Base-by-base conservation (phyloP, 2,113 vertebrate species). In the Smithornis capensis region DNA sequence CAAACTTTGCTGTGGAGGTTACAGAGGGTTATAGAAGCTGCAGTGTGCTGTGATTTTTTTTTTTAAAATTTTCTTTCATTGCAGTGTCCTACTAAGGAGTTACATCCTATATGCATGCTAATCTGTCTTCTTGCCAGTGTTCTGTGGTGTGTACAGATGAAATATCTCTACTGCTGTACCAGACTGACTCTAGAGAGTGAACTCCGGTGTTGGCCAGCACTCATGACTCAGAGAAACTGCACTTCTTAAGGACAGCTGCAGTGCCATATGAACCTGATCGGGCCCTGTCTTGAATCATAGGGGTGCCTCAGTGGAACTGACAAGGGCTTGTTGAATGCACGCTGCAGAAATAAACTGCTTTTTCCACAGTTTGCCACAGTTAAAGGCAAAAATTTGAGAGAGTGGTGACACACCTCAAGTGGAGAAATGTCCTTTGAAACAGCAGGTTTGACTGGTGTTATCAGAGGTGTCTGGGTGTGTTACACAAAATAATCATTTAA, bases 401-500 rank as follows among this genome's bases (percentile, higher is more conserved):
- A 42, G 17, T 4, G 4, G 59, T 57, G 78, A 24, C 64, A 44
- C 0, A 1, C 63, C 86, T 69, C 3, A 5, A 38, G 33, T 78
- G 1, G 15, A 68, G 73, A 63, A 79, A 40, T 15, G 37, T 90
- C 38, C 79, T 76, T 76, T 50, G 86, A 27, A 96, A 77, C 49
- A 56, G 78, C 47, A 57, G 88, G 59, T 52, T 78, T 7, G 44
- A 28, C 56, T 90, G 68, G 27, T 12, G 19, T 73, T 84, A 71
- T 25, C 88, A 38, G 94, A 74, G 50, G 44, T 0, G 4, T 88
- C 31, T 6, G 69, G 38, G 50, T 73, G 73, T 75, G 83, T 60
- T 86, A 35, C 9, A 76, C 80, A 78, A 63, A 96, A 75, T 93
- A 81, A 94, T 68, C 71, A 68, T 89, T 81, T 87, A 93, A 73